Evolutionary conservation across 37 sponge, comb jelly and placozoan genomes (phyloP).

Genomic region (Eunapius fragilis): DNA sequence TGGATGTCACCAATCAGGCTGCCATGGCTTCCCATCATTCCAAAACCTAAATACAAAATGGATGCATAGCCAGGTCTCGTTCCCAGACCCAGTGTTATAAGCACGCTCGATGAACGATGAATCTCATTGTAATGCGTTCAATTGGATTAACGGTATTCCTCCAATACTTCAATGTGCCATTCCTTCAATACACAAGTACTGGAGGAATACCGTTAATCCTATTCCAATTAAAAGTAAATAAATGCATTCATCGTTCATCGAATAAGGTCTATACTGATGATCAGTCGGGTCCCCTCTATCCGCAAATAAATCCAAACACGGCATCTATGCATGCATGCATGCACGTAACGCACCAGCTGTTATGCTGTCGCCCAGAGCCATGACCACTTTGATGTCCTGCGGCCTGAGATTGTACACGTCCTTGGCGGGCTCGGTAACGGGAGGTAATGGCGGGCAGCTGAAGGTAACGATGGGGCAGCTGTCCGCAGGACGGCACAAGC

Average conservation of each 20-base stretch:
- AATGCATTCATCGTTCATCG: no score
- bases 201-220: no score
- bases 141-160: no score
- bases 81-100: no score
- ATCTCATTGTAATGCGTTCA: no score
- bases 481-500: neutral
- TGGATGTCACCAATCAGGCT: slow-evolving; percentile 42
- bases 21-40: slow-evolving; percentile 68
- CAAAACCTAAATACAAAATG: slow-evolving; percentile 40
- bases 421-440: slow-evolving; percentile 60
- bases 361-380: slow-evolving; percentile 88
- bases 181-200: no score
- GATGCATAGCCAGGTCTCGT: no score
- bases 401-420: slow-evolving; percentile 79
- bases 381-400: slow-evolving; percentile 86
- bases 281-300: neutral
- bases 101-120: no score
- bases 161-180: no score
- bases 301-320: neutral
- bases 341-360: slow-evolving; percentile 69
- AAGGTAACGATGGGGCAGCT: slow-evolving; percentile 13
- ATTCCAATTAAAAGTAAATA: no score
- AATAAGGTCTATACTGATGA: neutral
- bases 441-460: slow-evolving; percentile 72
- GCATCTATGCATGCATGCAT: neutral